A percentile compares a stretch with the other conserved stretches of the same genome.
Conservation (phyloP, 2,888 invertebrate genomes). For the Teleogryllus oceanicus region DNA sequence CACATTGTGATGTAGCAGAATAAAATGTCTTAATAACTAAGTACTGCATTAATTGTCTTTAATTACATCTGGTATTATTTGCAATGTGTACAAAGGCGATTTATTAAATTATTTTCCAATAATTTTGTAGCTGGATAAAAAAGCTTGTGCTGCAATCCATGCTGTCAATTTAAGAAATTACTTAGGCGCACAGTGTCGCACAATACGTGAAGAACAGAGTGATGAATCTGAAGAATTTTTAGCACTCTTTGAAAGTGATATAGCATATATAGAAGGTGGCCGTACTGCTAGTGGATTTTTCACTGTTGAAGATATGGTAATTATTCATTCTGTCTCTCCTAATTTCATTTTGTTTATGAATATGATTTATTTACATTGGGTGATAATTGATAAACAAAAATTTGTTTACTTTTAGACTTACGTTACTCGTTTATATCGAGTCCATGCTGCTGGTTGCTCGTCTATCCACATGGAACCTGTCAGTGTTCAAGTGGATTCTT, state of each 20-base stretch:
- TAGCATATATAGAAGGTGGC: conserved; percentile 97
- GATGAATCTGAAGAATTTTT: conserved; percentile 97
- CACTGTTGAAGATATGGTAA: conserved; percentile 86
- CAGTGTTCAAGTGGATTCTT: conserved; percentile 61
- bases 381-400: neutral
- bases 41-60: too few relatives aligned
- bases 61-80: too few relatives aligned
- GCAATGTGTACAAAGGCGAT: too few relatives aligned
- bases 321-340: neutral
- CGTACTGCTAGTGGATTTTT: conserved; percentile 95
- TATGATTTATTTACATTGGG: neutral
- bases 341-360: neutral
- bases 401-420: conserved; percentile 59
- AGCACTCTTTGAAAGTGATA: conserved; percentile 81
- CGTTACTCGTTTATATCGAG: conserved; percentile 78
- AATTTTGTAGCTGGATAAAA: conserved; percentile 73
- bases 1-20: too few relatives aligned
- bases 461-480: conserved; percentile 86
- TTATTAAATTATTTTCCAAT: neutral
- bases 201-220: conserved; percentile 92
- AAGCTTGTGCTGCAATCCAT: conserved; percentile 96
- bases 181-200: conserved; percentile 89
- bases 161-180: conserved; percentile 96
- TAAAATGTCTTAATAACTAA: too few relatives aligned
- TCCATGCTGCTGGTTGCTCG: conserved; percentile 81